Evolutionary conservation across 1,140 invertebrate species (phyloP), one percentile per base, ranked within the genome.

Genomic region (Lordiphosa collinella): DNA sequence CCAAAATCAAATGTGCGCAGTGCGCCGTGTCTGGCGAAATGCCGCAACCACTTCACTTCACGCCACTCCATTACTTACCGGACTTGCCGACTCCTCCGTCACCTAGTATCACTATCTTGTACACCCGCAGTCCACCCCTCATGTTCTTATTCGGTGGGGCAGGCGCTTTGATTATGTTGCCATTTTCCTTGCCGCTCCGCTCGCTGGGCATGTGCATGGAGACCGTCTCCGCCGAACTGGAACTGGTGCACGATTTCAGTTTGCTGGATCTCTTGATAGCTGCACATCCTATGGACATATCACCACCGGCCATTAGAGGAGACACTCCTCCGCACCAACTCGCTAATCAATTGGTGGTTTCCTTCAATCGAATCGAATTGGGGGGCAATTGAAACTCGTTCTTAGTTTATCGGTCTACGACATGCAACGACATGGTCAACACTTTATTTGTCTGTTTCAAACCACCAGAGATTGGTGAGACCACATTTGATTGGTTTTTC

Each of bases 11-110:
- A 59, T 78, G 56, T 69, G 64, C 67, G 63, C 78, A 84, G 46
- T 62, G 66, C 60, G 12, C 36, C 36, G 38, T 29, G n/a, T 41
- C 40, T 31, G 16, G 13, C 22, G 41, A 40, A 25, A 8, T 47
- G 56, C 18, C 31, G 32, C 35, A 32, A 14, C 48, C 22, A 55
- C 5, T 35, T 3, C 3, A 8, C n/a, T 25, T 14, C 4, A 4
- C 5, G n/a, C n/a, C n/a, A n/a, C n/a, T n/a, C 13, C 2, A 12
- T 12, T 32, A 66, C 61, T 85, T 89, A 93, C 92, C 92, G 86
- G 94, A 95, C 90, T 96, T 96, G 72, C 95, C 95, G 55, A 95
- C 95, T 52, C 94, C 95, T 35, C 95, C 94, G 89, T 95, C 95
- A 31, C 95, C 95, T 9, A 95, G 90, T 61, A 96, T 94, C 47